Evolutionary conservation across 2,113 vertebrate genomes (phyloP).

Genomic region (Neopipo cinnamomea): DNA sequence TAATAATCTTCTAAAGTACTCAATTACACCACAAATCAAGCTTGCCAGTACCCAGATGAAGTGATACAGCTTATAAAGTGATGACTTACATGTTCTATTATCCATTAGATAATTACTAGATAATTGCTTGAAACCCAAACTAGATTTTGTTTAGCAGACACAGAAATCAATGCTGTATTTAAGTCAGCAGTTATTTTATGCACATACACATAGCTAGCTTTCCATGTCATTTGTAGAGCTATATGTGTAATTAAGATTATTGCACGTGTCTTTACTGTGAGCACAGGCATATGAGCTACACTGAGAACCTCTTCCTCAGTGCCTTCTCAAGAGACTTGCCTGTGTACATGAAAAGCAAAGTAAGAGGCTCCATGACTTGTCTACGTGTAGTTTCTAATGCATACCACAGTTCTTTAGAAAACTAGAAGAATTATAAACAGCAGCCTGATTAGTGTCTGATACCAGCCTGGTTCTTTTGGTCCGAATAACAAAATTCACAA

Average conservation of each 20-base stretch:
- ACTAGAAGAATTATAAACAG: not conserved
- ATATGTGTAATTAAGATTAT: not conserved
- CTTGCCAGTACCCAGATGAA: not conserved
- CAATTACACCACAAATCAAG: not conserved
- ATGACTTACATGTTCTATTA: not conserved
- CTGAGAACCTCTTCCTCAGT: not conserved
- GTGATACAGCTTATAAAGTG: not conserved
- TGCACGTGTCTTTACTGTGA: not conserved
- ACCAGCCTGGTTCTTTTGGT: not conserved
- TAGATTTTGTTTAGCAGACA: not conserved
- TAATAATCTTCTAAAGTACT: not conserved
- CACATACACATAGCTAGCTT: not conserved
- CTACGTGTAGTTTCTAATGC: not conserved
- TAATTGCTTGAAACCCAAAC: not conserved
- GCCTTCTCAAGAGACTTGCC: not conserved
- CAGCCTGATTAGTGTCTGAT: not conserved
- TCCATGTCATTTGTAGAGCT: not conserved
- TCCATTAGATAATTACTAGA: not conserved
- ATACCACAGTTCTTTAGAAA: conserved; percentile 3
- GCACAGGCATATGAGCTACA: not conserved
- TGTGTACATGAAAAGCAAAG: not conserved
- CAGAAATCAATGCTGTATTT: not conserved
- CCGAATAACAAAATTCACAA: not conserved
- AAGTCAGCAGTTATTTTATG: not conserved
- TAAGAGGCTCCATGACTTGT: not conserved